Percentiles rank a stretch among this genome's conserved stretches.
phyloP scores from a whole-genome alignment of 2,888 invertebrate species.

The Scaptomyza tumidula region DNA sequence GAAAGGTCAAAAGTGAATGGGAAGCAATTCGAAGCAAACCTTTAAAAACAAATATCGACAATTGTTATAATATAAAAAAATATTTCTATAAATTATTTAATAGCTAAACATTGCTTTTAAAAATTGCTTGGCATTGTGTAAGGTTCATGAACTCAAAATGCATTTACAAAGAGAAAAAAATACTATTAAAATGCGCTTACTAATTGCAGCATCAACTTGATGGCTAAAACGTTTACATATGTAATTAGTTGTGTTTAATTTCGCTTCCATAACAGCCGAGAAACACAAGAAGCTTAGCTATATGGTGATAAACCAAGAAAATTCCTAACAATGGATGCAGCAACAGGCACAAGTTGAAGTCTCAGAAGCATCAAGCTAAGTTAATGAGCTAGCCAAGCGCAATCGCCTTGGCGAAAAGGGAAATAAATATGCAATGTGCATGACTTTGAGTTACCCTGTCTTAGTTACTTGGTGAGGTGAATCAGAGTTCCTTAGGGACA shows the following conservation, averaged over 20 bases:
- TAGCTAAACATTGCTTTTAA: background rate
- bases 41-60: background rate
- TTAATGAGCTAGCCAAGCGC: conserved; percentile 41
- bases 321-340: background rate
- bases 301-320: conserved; percentile 15
- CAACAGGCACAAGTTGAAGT: background rate
- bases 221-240: conserved; percentile 70
- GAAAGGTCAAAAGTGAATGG: background rate
- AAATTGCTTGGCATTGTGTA: background rate
- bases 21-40: background rate
- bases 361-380: conserved; percentile 35
- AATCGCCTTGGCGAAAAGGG: background rate
- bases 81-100: background rate
- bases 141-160: conserved; percentile 20
- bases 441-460: conserved; percentile 21
- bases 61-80: background rate
- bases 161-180: conserved; percentile 1
- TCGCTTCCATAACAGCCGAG: conserved; percentile 53
- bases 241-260: conserved; percentile 70
- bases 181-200: conserved; percentile 35
- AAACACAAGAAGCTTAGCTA: conserved; percentile 10
- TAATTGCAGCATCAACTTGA: conserved; percentile 69
- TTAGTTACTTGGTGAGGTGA: background rate
- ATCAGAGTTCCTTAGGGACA: background rate
- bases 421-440: too few relatives aligned